Evolutionary conservation across 2,888 invertebrate genomes (phyloP), one percentile per base, ranked within the genome.

Genomic region (Trichogramma evanescens): DNA sequence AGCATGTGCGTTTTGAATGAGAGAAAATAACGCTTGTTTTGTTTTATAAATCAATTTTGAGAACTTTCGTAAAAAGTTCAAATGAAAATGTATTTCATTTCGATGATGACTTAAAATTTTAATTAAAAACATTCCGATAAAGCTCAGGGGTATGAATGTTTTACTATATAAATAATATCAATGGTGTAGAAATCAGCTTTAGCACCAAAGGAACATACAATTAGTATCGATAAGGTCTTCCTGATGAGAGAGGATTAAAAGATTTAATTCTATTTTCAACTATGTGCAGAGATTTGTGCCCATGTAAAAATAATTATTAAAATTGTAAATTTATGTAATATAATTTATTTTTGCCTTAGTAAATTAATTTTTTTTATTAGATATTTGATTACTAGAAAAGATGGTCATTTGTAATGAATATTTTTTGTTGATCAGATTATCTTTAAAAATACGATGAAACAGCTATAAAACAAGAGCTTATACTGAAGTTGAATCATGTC

Each of bases 181-280:
- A 58, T 56, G 61, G 73, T 68, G 68, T 69, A 71, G 71, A 74
- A 74, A 74, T 75, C 73, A 74, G 74, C 71, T 71, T 71, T 70
- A 66, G 66, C 66, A 68, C 67, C 62, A 65, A 69, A 68, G 66
- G 66, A 70, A 66, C 69, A 66, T 71, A 67, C 61, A 67, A 63
- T 68, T 69, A 71, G 65, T 72, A 72, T 69, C 70, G 65, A 70
- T 71, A 72, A 73, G 73, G 73, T 74, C 74, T 76, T 74, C 75
- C 74, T 70, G 66, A 69, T 68, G 67, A 69, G 26, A 68, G 58
- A 70, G 67, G 70, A 69, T 66, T 70, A 66, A 70, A 69, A 66
- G 65, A 67, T 71, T 65, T 65, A 66, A 69, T 68, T 66, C 65
- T 62, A 64, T 61, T 60, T 61, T 58, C 39, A 55, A 62, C 50